These are phyloP conservation scores for Fundulus diaphanus DNA, from an alignment of 2,797 vertebrate species.

Conservation along the genomic window DNA sequence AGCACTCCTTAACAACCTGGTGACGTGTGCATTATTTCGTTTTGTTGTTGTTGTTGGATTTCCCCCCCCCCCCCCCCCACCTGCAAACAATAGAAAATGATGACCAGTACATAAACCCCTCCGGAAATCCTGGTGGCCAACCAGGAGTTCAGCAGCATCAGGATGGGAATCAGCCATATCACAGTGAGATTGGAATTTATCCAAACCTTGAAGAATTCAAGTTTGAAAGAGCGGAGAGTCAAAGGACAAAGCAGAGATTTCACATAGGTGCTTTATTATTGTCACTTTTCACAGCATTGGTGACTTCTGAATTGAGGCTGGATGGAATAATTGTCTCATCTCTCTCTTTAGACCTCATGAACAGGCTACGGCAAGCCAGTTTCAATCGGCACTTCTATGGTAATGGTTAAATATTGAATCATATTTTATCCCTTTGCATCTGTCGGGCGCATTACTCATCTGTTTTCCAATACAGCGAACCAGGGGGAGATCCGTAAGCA, in stretches of 20 bases:
- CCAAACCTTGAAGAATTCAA: slow-evolving; percentile 29
- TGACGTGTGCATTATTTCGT: neutral
- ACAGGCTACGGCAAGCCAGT: slow-evolving; percentile 61
- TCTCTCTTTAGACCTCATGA: slow-evolving; percentile 56
- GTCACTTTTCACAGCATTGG: neutral
- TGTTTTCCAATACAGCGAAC: slow-evolving; percentile 55
- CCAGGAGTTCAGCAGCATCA: neutral
- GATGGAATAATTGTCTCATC: slow-evolving; percentile 16
- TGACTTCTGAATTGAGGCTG: neutral
- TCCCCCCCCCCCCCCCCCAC: too few relatives aligned
- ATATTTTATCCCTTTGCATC: neutral
- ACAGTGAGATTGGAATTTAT: slow-evolving; percentile 20
- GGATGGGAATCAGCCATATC: slow-evolving; percentile 1
- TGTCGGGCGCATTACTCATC: slow-evolving; percentile 16
- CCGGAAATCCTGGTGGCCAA: neutral
- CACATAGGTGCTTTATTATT: slow-evolving; percentile 54
- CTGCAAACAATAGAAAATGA: slow-evolving; percentile 60
- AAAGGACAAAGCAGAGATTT: slow-evolving; percentile 42
- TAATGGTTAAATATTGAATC: slow-evolving; percentile 23
- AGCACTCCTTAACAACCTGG: neutral
- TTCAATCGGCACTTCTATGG: slow-evolving; percentile 57
- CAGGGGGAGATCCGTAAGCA: slow-evolving; percentile 50
- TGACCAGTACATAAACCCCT: slow-evolving; percentile 15
- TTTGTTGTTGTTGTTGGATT: too few relatives aligned
- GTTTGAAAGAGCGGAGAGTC: slow-evolving; percentile 30